These are phyloP conservation scores for Zhuqinia jingwanae DNA, from an alignment of 2,888 invertebrate genomes.

Conservation along the genomic window DNA sequence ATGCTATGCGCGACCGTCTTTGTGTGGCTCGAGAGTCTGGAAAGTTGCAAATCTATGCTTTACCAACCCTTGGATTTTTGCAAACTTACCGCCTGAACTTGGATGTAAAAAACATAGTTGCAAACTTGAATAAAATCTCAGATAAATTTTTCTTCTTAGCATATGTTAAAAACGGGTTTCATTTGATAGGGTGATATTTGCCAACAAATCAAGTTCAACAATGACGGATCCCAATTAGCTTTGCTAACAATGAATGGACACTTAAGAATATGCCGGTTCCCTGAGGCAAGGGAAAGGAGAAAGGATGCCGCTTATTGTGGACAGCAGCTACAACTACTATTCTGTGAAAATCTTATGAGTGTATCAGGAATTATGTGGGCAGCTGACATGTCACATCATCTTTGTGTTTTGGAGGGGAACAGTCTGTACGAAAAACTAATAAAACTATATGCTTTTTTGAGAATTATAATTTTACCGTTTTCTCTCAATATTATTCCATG, in stretches of 20 bases:
- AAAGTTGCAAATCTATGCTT: conserved; percentile 63
- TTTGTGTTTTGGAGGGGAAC: conserved; percentile 57
- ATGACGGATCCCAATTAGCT: conserved; percentile 47
- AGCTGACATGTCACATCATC: conserved; percentile 37
- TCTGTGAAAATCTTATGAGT: conserved; percentile 45
- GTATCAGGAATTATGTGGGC: conserved; percentile 58
- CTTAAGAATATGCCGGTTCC: conserved; percentile 48
- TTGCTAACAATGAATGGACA: conserved; percentile 57
- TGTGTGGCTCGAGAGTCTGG: conserved; percentile 63
- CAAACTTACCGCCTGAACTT: conserved; percentile 50
- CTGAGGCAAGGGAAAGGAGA: conserved; percentile 17
- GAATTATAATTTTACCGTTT: background rate
- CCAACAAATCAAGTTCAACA: conserved; percentile 61
- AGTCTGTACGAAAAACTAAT: conserved; percentile 39
- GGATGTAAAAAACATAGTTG: conserved; percentile 44
- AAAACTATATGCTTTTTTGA: background rate
- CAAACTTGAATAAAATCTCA: too few species aligned
- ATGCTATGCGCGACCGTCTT: conserved; percentile 55
- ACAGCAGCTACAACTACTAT: conserved; percentile 46
- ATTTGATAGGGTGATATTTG: conserved; percentile 55
- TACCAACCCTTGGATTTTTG: conserved; percentile 61
- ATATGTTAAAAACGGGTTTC: too few species aligned
- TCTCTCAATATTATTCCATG: too few species aligned
- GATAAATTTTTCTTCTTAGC: too few species aligned
- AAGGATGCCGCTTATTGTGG: conserved; percentile 25